Percentiles rank a stretch among this genome's conserved stretches.
These are phyloP conservation scores for Zaprionus camerounensis DNA, from an alignment of 1,140 invertebrate genomes.

Conservation along the genomic window DNA sequence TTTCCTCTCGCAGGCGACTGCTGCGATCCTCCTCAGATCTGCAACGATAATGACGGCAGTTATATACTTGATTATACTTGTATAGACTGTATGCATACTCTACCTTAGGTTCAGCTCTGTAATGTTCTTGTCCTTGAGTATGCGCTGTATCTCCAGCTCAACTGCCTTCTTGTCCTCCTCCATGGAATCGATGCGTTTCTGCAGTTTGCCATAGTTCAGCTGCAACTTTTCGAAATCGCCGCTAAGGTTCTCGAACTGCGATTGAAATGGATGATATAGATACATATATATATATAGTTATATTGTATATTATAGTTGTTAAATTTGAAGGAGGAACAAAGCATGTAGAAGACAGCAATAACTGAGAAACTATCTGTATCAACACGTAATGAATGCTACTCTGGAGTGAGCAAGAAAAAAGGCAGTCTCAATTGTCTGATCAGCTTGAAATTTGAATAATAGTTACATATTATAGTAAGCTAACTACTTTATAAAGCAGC, in stretches of 20 bases:
- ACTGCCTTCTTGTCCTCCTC: slow-evolving; percentile 91
- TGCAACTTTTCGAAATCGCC: slow-evolving; percentile 91
- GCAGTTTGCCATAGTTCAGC: slow-evolving; percentile 88
- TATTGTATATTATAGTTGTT: too few relatives aligned
- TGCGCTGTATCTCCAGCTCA: slow-evolving; percentile 89
- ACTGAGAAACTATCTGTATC: too few relatives aligned
- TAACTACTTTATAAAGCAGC: too few relatives aligned
- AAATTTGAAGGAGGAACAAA: too few relatives aligned
- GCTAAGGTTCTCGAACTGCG: slow-evolving; percentile 89
- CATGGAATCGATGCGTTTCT: slow-evolving; percentile 89
- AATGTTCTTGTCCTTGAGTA: slow-evolving; percentile 88
- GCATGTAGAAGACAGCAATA: too few relatives aligned
- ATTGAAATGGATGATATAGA: slow-evolving; percentile 16
- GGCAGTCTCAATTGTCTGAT: too few relatives aligned
- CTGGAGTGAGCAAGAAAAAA: too few relatives aligned
- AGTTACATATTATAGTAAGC: too few relatives aligned
- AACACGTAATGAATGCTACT: too few relatives aligned
- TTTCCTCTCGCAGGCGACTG: slow-evolving; percentile 90
- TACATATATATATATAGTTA: neutral
- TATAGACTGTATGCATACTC: neutral
- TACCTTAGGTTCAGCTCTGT: slow-evolving; percentile 86
- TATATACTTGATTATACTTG: neutral
- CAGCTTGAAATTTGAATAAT: too few relatives aligned
- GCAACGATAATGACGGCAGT: slow-evolving; percentile 9
- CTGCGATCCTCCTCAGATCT: slow-evolving; percentile 91